These are phyloP conservation scores for Standfussiana lucernea DNA, from an alignment of 2,888 invertebrate genomes.

Conservation along the genomic window DNA sequence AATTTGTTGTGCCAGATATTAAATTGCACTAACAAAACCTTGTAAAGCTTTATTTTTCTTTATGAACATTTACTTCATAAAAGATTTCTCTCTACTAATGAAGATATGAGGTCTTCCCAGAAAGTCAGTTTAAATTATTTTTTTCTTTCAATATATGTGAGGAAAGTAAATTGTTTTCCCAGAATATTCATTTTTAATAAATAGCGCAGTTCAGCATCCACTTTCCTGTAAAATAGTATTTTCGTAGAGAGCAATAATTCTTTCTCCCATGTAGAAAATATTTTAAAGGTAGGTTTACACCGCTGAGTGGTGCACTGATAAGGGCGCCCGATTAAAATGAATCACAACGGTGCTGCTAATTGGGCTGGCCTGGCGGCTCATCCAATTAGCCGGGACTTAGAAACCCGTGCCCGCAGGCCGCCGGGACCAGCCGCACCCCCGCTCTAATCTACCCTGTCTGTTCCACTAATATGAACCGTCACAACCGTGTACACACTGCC, in stretches of 20 bases:
- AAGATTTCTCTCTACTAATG: background rate
- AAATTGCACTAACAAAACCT: background rate
- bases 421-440: slow-evolving; percentile 73
- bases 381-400: slow-evolving; percentile 90
- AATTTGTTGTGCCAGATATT: background rate
- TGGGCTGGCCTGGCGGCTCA: slow-evolving; percentile 86
- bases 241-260: slow-evolving; percentile 20
- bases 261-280: slow-evolving; percentile 33
- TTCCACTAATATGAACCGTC: slow-evolving; percentile 74
- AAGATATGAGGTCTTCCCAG: background rate
- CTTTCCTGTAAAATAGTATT: slow-evolving; percentile 34
- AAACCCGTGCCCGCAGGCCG: slow-evolving; percentile 85
- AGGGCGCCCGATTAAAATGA: slow-evolving; percentile 89
- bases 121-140: slow-evolving; percentile 23
- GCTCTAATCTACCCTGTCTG: slow-evolving; percentile 81
- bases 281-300: slow-evolving; percentile 57
- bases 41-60: background rate
- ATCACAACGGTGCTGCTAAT: slow-evolving; percentile 88
- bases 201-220: background rate
- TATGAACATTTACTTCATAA: background rate
- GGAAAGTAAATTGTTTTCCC: background rate
- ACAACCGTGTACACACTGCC: slow-evolving; percentile 68
- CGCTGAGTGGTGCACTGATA: slow-evolving; percentile 79
- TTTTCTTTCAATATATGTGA: background rate
- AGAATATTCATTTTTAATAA: slow-evolving; percentile 4